phyloP scores from a whole-genome alignment of 2,888 invertebrate genomes.

The Sclerodermus sp. region DNA sequence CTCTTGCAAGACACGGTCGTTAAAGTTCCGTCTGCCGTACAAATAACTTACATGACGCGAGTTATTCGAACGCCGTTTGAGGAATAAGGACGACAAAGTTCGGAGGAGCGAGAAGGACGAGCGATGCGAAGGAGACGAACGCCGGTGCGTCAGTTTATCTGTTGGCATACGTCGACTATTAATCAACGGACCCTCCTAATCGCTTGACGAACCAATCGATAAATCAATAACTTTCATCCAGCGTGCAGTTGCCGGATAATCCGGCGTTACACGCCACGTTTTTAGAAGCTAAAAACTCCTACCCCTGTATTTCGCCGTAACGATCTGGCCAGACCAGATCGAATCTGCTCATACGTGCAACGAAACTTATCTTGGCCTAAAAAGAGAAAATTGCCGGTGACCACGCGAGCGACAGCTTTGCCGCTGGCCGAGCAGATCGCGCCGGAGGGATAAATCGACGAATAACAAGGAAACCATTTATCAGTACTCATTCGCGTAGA shows the following conservation, averaged over 20 bases:
- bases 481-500: too few relatives aligned
- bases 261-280: too few relatives aligned
- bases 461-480: too few relatives aligned
- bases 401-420: too few relatives aligned
- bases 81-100: constrained; percentile 5
- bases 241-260: constrained; percentile 22
- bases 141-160: constrained; percentile 34
- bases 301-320: too few relatives aligned
- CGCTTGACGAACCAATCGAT: constrained; percentile 42
- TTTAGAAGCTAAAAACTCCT: too few relatives aligned
- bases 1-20: constrained; percentile 22
- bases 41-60: constrained; percentile 41
- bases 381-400: too few relatives aligned
- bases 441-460: too few relatives aligned
- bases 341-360: too few relatives aligned
- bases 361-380: too few relatives aligned
- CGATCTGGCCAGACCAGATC: too few relatives aligned
- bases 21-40: constrained; percentile 29
- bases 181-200: constrained; percentile 46
- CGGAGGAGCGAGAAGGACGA: constrained; percentile 9
- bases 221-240: constrained; percentile 46
- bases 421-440: too few relatives aligned
- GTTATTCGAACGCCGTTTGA: constrained; percentile 15
- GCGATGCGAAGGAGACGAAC: constrained; percentile 14
- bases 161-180: constrained; percentile 42